Base-by-base conservation (phyloP, 2,113 vertebrate genomes). In the Butastur rufipennis region DNA sequence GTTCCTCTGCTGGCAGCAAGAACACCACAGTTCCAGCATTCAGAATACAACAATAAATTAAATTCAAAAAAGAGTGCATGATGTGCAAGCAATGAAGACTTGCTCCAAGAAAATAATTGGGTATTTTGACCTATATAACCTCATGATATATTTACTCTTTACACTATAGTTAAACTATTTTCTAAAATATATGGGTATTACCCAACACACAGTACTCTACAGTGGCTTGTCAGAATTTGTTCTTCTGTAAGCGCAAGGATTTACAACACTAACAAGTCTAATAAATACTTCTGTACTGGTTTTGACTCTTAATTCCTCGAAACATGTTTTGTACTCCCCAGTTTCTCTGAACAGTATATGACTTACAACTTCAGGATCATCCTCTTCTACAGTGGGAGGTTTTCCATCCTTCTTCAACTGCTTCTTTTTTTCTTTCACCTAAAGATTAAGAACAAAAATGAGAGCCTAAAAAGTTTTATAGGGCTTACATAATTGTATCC, bases 381-480 rank as follows among this genome's bases (percentile, higher is more conserved):
- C 99, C 91, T 99, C 99, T 88, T 99, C 99, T 52, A 99, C 97
- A 52, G 93, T 95, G 66, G 97, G 93, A 81, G 98, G 47, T 95
- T 99, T 99, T 38, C 99, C 99, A 42, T 99, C 99, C 91, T 99
- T 99, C 98, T 99, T 99, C 67, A 99, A 77, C 89, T 99, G 99
- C 95, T 99, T 99, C 97, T 98, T 99, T 97, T 99, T 99, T 97
- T 99, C 99, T 97, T 98, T 99, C 93, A 99, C 99, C 99, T 99
- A 88, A 96, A 79, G 31, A 89, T 86, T 59, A 80, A 74, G 67
- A 78, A 92, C 10, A 63, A 85, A 81, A 87, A 7, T 26, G 75
- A 47, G n/a, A 96, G 19, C 10, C 45, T 63, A 34, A 38, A 18
- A 65, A 42, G 7, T 45, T 62, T 36, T 55, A 55, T 6, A 71